These are phyloP conservation scores for Andrena hattorfiana DNA, from an alignment of 2,888 invertebrate genomes.

Conservation along the genomic window DNA sequence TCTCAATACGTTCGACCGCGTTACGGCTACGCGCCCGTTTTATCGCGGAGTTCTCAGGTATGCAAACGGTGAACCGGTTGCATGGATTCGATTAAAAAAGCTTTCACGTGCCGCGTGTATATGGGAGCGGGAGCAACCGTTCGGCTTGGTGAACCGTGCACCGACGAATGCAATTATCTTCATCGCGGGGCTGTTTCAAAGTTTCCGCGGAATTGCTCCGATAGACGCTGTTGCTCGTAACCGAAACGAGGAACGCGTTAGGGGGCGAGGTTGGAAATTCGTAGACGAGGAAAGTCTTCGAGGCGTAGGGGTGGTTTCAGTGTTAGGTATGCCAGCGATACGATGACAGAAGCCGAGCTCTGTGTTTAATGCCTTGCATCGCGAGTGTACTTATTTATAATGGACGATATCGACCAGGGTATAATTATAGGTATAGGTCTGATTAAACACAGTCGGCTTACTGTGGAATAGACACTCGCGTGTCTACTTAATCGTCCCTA, in stretches of 20 bases:
- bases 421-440: too few relatives aligned
- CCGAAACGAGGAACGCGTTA: too few relatives aligned
- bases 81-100: not conserved
- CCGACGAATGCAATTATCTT: not conserved
- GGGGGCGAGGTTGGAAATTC: too few relatives aligned
- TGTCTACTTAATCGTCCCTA: slow-evolving; percentile 25
- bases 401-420: slow-evolving; percentile 23
- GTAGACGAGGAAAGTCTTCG: too few relatives aligned
- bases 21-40: slow-evolving; percentile 6
- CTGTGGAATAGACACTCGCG: slow-evolving; percentile 2
- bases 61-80: not conserved
- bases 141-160: not conserved
- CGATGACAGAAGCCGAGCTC: too few relatives aligned
- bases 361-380: too few relatives aligned
- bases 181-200: not conserved
- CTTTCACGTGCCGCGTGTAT: not conserved
- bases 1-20: not conserved
- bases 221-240: not conserved
- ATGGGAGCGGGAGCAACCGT: not conserved
- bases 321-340: too few relatives aligned
- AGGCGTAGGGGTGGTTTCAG: too few relatives aligned
- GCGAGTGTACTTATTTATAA: not conserved
- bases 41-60: not conserved
- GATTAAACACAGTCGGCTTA: slow-evolving; percentile 31
- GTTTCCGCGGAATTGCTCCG: not conserved